Evolutionary conservation across 2,797 vertebrate species (phyloP), one percentile per base, ranked within the genome.

Genomic region (Tamandua tetradactyla): DNA sequence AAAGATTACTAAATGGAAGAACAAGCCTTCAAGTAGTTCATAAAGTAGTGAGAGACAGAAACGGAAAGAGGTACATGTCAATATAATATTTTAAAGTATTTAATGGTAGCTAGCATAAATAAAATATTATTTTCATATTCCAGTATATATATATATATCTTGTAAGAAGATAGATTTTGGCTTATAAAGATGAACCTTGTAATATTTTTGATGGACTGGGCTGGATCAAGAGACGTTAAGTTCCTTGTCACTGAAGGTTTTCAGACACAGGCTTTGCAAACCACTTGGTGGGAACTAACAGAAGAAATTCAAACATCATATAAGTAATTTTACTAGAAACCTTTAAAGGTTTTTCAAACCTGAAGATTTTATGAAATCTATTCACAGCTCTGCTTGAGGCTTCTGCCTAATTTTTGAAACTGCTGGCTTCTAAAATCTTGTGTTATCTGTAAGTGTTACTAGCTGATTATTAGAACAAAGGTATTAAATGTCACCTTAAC

Each of bases 361-460:
- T 18, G 55, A 40, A 59, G 5, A 64, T 8, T 75, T 90, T 57
- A 49, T 66, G 12, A 92, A 89, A 79, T 76, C 59, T 91, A 72
- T 87, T 94, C 42, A 20, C 23, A 93, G 37, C 35, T 91, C 72
- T 80, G 22, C 27, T 84, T 96, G 71, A 88, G 35, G 37, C 25
- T 84, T 32, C 13, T 87, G 12, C 14, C 18, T 92, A 87, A 92
- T 93, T 92, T 94, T 44, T 89, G 61, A 94, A 94, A 76, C 20
- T 49, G 55, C 81, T 59, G 20, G 8, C 59, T 94, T 91, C 59
- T 75, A 86, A 83, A 93, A 74, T 87, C 30, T 90, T 61, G 22
- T 57, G 13, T 69, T 96, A 91, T 80, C 32, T 86, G 68, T 79
- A 85, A 75, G 74, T 86, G 69, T 64, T 81, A 40, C 35, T 14